Evolutionary conservation across 1,140 invertebrate species (phyloP), one percentile per base, ranked within the genome.

Genomic region (Cataglyphis hispanica): DNA sequence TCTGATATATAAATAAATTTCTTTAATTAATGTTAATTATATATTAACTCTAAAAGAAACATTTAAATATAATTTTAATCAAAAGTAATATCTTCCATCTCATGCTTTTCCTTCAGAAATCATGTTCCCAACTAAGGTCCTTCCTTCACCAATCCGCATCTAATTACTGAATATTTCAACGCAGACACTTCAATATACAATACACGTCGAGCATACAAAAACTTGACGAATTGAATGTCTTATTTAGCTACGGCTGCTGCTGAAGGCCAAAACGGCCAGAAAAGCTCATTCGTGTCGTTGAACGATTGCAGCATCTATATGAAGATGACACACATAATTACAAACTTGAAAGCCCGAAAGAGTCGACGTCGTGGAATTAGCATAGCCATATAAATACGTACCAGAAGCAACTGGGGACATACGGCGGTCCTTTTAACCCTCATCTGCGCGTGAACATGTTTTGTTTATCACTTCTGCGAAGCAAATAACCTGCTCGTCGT

Each of bases 281-380:
- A 16, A 3, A 16, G 10, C 46, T 46, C 25, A 3, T 16, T 70
- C 22, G 40, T 37, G 34, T 83, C 25, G 25, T 63, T 40, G 25
- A 58, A 25, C 19, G 11, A 60, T 34, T 13, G 7, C 22, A 22
- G 37, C n/a, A 13, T 27, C 13, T 31, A 34, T 85, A 72, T 61
- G 34, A 70, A 84, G 75, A 61, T 50, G 66, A 16, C 40, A 70
- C 46, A 60, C 31, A 64, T 87, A 87, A 87, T 90, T 78, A 84
- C 37, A 75, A 87, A 43, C 27, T 43, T 25, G 25, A 50, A 1
- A 53, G 6, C 19, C 27, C 22, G n/a, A n/a, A 77, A 56, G 50
- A 83, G 37, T 75, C 11, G 31, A 86, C 77, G 67, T 61, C 19
- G 56, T 8, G 25, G 4, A 78, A 87, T 90, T 89, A 86, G 61